A percentile compares a stretch with the other conserved stretches of the same genome.
Evolutionary conservation across 2,888 invertebrate genomes (phyloP).

Genomic region (Spisula solida): DNA sequence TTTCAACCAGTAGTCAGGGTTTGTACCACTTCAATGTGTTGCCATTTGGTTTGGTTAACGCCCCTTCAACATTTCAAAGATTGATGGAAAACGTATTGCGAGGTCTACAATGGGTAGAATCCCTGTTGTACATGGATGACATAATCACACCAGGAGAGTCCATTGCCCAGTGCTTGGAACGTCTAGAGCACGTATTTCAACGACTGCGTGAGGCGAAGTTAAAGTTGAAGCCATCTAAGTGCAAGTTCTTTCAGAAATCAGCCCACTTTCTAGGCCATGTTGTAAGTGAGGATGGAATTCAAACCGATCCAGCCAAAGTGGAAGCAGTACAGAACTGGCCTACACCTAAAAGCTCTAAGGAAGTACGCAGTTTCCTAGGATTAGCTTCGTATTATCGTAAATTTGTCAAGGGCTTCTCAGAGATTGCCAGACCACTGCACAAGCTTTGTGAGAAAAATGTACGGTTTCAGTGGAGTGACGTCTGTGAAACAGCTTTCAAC

Average conservation of each 20-base stretch:
- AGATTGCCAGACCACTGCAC: conserved; percentile 51
- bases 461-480: conserved; percentile 45
- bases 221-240: conserved; percentile 22
- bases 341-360: conserved; percentile 24
- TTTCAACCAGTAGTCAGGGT: conserved; percentile 60
- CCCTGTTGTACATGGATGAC: conserved; percentile 50
- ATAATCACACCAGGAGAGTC: conserved; percentile 49
- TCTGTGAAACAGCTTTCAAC: conserved; percentile 51
- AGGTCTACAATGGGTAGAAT: conserved; percentile 16
- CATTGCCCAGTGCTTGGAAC: conserved; percentile 47
- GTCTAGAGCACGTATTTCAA: conserved; percentile 31
- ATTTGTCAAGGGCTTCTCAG: conserved; percentile 52
- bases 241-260: conserved; percentile 15
- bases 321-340: conserved; percentile 14
- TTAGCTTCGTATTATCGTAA: conserved; percentile 51
- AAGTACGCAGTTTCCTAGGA: conserved; percentile 52
- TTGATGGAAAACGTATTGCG: conserved; percentile 23
- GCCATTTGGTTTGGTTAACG: conserved; percentile 12
- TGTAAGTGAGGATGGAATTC: conserved; percentile 21
- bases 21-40: neutral
- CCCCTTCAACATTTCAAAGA: conserved; percentile 18
- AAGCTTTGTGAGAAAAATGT: conserved; percentile 43
- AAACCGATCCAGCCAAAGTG: conserved; percentile 55
- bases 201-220: neutral
- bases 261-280: neutral